phyloP scores from a whole-genome alignment of 2,888 invertebrate genomes.

The Serrognathus titanus region DNA sequence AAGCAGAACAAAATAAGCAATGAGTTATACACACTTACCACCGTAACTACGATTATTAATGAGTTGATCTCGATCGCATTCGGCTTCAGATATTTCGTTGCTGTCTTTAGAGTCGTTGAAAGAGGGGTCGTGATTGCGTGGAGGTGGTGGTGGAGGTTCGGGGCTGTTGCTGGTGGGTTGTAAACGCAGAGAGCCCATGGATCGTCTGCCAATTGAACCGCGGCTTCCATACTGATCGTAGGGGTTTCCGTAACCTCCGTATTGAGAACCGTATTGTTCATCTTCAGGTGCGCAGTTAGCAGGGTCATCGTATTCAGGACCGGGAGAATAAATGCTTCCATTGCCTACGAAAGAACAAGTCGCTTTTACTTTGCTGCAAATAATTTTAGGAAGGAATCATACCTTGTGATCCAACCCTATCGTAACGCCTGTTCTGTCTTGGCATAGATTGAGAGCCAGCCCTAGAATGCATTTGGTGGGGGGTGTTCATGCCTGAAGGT shows the following conservation, averaged over 20 bases:
- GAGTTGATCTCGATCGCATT: slow-evolving; percentile 80
- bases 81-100: slow-evolving; percentile 91
- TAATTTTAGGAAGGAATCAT: slow-evolving; percentile 3
- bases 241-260: slow-evolving; percentile 74
- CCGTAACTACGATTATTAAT: slow-evolving; percentile 79
- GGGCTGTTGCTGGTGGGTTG: slow-evolving; percentile 58
- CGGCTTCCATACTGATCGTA: slow-evolving; percentile 88
- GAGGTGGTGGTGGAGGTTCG: slow-evolving; percentile 70
- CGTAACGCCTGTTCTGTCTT: slow-evolving; percentile 47
- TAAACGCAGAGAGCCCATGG: slow-evolving; percentile 54
- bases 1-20: neutral
- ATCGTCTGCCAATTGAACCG: slow-evolving; percentile 66
- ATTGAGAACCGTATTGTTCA: slow-evolving; percentile 87
- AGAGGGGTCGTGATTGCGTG: slow-evolving; percentile 77
- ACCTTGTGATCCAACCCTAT: slow-evolving; percentile 49
- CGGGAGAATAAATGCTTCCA: slow-evolving; percentile 77
- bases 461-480: slow-evolving; percentile 74
- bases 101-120: slow-evolving; percentile 93
- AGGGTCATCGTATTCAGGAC: slow-evolving; percentile 90
- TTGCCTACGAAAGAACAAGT: slow-evolving; percentile 54
- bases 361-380: no score
- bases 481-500: slow-evolving; percentile 66
- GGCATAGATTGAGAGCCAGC: slow-evolving; percentile 90
- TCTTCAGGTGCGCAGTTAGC: slow-evolving; percentile 90
- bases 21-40: slow-evolving; percentile 58